Percentiles rank a stretch among this genome's conserved stretches.
These are phyloP conservation scores for Arctopsyche grandis DNA, from an alignment of 1,140 invertebrate species.

Conservation along the genomic window DNA sequence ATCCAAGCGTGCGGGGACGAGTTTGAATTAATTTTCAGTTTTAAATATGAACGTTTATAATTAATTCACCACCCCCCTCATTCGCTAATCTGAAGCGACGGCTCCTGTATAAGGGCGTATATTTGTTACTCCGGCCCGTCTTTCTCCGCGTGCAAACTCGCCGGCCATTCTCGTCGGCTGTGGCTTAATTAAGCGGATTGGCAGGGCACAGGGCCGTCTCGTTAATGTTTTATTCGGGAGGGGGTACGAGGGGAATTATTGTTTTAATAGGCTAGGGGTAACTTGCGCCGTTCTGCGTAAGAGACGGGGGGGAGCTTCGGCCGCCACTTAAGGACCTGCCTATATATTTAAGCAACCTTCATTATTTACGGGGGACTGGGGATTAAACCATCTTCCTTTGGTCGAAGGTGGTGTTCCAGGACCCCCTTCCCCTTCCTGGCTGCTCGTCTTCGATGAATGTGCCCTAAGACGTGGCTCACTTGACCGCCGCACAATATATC, in stretches of 20 bases:
- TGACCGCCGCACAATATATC: too few relatives aligned
- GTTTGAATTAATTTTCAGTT: too few relatives aligned
- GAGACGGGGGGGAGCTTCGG: conserved; percentile 7
- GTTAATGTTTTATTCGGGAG: conserved; percentile 38
- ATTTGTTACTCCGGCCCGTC: background rate
- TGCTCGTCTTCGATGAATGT: background rate
- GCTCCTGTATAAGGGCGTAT: background rate
- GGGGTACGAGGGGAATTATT: conserved; percentile 21
- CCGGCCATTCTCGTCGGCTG: background rate
- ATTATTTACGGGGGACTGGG: conserved; percentile 34
- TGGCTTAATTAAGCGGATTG: conserved; percentile 36
- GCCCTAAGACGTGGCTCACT: background rate
- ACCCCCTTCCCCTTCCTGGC: background rate
- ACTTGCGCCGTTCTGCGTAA: conserved; percentile 13
- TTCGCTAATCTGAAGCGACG: background rate
- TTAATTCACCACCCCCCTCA: background rate
- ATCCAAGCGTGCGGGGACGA: too few relatives aligned
- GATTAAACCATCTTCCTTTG: conserved; percentile 28
- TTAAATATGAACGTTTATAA: background rate
- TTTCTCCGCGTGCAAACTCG: background rate
- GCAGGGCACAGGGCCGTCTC: conserved; percentile 7
- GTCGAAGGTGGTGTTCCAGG: background rate
- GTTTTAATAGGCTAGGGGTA: conserved; percentile 34
- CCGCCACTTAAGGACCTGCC: background rate
- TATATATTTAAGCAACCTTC: conserved; percentile 25